Base-by-base conservation (phyloP, 2,888 invertebrate genomes). In the Megastigmus dorsalis region DNA sequence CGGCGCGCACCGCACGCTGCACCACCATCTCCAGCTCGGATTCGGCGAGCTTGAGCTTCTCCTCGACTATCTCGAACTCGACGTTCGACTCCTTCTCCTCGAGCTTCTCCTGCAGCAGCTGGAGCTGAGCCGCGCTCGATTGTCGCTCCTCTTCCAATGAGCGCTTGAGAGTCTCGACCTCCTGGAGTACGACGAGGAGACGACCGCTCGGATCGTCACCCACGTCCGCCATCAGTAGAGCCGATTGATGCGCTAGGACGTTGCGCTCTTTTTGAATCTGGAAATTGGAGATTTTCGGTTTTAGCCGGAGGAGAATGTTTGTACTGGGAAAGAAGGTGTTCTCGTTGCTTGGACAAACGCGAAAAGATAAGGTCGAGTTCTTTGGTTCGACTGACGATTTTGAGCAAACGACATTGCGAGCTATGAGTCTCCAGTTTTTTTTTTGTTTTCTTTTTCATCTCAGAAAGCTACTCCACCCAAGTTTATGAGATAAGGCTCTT, bases 161-260 rank as follows among this genome's bases (percentile, higher is more conserved):
- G 23, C 90, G 89, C 76, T 92, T 90, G 43, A 94, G 87, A 55
- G 89, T 88, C 84, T 93, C 93, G 52, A 93, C 90, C 82, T 94
- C 93, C 59, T 88, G 88, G 38, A 93, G 88, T 15, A 87, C 81
- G 0, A 79, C 74, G 62, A 93, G 84, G 66, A 90, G 79, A 71
- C 91, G 85, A 36, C 91, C 88, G 59, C 89, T 88, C n/a, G 89
- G 89, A 5, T 92, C 86, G 79, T 91, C 91, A 38, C 89, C 89
- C 57, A 92, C 88, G 48, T 93, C 91, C 0, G 91, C 92, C 88
- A 93, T 88, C 15, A 93, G 87, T 18, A 94, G 86, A 0, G 92
- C 90, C 80, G 93, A 93, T 87, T 93, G 93, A 82, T 93, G 93
- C 0, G 92, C 92, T 54, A 94, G 86, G 6, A 93, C 91, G 78